A percentile compares a stretch with the other conserved stretches of the same genome.
Conservation (phyloP, 2,888 invertebrate genomes). For the Nomada goodeniana region DNA sequence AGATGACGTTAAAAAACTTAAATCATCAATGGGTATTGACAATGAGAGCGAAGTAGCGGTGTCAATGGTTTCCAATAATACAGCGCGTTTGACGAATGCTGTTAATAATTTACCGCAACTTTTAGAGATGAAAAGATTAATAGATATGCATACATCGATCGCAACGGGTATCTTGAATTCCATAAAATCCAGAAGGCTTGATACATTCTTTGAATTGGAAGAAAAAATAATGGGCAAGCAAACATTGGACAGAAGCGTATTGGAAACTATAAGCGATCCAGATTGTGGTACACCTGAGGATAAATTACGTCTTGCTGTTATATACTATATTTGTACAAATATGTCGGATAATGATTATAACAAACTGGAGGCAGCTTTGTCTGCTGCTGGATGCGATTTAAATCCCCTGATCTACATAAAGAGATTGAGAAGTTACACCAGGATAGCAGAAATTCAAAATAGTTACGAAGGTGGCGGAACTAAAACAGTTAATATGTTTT, state of each 20-base stretch:
- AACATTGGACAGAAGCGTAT: slow-evolving; percentile 92
- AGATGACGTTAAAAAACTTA: slow-evolving; percentile 98
- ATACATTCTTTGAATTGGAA: slow-evolving; percentile 98
- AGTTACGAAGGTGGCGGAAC: slow-evolving; percentile 97
- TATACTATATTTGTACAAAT: slow-evolving; percentile 93
- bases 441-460: slow-evolving; percentile 90
- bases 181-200: slow-evolving; percentile 95
- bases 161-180: slow-evolving; percentile 95
- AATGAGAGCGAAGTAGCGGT: slow-evolving; percentile 94
- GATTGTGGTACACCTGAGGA: slow-evolving; percentile 96
- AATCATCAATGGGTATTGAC: slow-evolving; percentile 97
- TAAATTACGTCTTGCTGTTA: slow-evolving; percentile 96
- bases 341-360: slow-evolving; percentile 89
- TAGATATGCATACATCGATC: slow-evolving; percentile 99
- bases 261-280: slow-evolving; percentile 94
- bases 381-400: slow-evolving; percentile 93
- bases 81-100: slow-evolving; percentile 96
- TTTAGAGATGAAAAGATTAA: slow-evolving; percentile 97
- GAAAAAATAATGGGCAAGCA: slow-evolving; percentile 98
- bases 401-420: slow-evolving; percentile 95
- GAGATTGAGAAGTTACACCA: slow-evolving; percentile 94
- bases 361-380: slow-evolving; percentile 92
- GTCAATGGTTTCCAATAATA: slow-evolving; percentile 95
- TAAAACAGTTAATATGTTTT: slow-evolving; percentile 99
- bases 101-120: slow-evolving; percentile 98